These are phyloP conservation scores for Lemur catta DNA, from an alignment of 2,797 vertebrate species.

Conservation along the genomic window DNA sequence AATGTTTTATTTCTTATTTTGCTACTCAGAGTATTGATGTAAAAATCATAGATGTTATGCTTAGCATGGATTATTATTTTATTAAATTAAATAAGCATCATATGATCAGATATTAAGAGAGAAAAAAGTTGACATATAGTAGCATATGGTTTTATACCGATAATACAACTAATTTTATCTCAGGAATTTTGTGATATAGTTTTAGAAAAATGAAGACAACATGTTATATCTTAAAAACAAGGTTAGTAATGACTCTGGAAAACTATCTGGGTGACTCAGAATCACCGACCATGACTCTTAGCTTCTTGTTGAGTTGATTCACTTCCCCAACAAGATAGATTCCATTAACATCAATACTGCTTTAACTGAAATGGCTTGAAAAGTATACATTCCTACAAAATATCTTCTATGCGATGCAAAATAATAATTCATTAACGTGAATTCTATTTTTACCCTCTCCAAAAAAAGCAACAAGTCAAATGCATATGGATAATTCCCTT, in stretches of 20 bases:
- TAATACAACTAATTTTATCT: background rate
- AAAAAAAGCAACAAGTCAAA: constrained; percentile 9
- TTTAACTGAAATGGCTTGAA: constrained; percentile 23
- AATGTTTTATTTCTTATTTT: constrained; percentile 17
- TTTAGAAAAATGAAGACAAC: background rate
- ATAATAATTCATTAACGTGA: constrained; percentile 36
- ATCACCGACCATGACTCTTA: background rate
- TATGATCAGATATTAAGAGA: background rate
- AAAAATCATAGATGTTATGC: background rate
- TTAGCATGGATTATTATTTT: background rate
- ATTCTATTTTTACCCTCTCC: background rate
- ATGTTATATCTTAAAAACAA: constrained; percentile 12
- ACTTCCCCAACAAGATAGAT: background rate
- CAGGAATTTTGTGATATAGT: background rate
- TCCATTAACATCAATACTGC: constrained; percentile 4
- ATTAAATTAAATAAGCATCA: constrained; percentile 19
- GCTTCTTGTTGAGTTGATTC: constrained; percentile 1
- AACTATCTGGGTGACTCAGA: constrained; percentile 30
- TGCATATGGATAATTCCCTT: background rate
- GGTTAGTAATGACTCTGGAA: constrained; percentile 1
- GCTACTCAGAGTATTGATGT: background rate
- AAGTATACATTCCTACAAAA: constrained; percentile 31
- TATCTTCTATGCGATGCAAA: constrained; percentile 34
- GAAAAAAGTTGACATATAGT: background rate
- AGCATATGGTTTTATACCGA: constrained; percentile 7